These are phyloP conservation scores for Neuroscelio doddi DNA, from an alignment of 2,888 invertebrate genomes.

Conservation along the genomic window DNA sequence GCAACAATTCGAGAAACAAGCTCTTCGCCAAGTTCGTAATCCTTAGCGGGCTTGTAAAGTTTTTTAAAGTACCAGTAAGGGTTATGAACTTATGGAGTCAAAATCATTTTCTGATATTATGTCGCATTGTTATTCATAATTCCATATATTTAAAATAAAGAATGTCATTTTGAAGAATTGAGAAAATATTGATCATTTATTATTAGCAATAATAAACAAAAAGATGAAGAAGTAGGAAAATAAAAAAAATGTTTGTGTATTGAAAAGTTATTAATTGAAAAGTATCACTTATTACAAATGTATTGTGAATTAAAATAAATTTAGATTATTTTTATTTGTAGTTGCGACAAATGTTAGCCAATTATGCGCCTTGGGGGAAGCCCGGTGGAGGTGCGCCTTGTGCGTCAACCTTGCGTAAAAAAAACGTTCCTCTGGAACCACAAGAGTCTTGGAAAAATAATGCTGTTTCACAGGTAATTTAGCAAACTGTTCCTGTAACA, in stretches of 20 bases:
- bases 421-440: conserved; percentile 79
- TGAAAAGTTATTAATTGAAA: background rate
- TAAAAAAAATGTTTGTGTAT: background rate
- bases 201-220: background rate
- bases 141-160: no score
- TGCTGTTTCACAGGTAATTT: conserved; percentile 33
- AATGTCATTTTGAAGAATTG: no score
- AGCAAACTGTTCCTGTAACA: background rate
- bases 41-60: conserved; percentile 20
- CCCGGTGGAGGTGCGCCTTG: conserved; percentile 85
- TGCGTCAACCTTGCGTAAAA: conserved; percentile 76
- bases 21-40: conserved; percentile 24
- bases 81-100: conserved; percentile 9
- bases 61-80: conserved; percentile 15
- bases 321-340: conserved; percentile 58
- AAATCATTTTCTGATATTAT: conserved; percentile 12
- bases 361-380: conserved; percentile 86
- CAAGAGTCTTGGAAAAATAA: conserved; percentile 51
- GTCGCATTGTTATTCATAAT: no score
- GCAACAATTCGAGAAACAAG: conserved; percentile 35
- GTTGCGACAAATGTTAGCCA: conserved; percentile 80
- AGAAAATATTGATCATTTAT: no score
- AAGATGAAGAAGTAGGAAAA: background rate
- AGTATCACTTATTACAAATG: background rate
- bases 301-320: no score